These are phyloP conservation scores for Morone saxatilis DNA, from an alignment of 2,113 vertebrate genomes.

Conservation along the genomic window DNA sequence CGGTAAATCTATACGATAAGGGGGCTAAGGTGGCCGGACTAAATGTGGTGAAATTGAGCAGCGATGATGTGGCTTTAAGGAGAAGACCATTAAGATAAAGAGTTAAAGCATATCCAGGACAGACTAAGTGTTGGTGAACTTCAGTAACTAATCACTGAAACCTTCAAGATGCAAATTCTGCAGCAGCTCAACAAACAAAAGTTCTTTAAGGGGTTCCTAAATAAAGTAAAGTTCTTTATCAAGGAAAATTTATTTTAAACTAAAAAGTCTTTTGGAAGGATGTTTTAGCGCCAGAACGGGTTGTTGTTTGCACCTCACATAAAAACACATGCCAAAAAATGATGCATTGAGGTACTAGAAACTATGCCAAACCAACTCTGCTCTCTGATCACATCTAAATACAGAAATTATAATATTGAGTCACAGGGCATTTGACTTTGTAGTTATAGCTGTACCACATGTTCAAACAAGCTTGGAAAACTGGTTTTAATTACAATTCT, in stretches of 20 bases:
- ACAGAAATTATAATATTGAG: neutral
- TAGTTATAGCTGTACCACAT: neutral
- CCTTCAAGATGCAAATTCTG: neutral
- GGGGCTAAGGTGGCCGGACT: conserved; percentile 43
- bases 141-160: conserved; percentile 4
- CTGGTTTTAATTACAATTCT: neutral
- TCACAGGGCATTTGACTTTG: neutral
- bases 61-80: conserved; percentile 10
- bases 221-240: neutral
- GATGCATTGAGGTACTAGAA: neutral
- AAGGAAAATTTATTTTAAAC: neutral
- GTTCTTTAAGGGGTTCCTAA: neutral
- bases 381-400: neutral
- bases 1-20: conserved; percentile 77
- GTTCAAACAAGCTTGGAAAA: neutral
- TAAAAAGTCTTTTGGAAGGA: neutral
- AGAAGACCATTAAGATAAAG: neutral
- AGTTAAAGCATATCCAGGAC: neutral
- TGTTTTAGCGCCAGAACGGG: neutral
- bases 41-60: conserved; percentile 62
- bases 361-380: neutral
- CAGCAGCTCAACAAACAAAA: neutral
- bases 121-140: neutral
- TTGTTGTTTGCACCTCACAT: neutral
- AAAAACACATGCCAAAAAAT: neutral